Evolutionary conservation across 1,140 invertebrate species (phyloP).

Genomic region (Anastatus disparis): DNA sequence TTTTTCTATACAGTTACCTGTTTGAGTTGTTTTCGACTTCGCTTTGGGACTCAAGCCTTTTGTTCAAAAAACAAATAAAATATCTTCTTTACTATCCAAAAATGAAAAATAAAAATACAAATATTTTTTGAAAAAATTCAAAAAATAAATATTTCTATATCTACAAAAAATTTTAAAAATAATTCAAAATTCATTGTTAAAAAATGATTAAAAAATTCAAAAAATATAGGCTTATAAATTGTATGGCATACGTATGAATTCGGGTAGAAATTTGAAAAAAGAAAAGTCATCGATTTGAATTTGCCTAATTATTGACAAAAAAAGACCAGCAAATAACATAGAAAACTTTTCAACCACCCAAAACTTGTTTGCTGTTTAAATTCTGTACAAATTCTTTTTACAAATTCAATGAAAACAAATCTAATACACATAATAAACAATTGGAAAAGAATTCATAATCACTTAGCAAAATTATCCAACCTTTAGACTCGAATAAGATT

Average conservation of each 20-base stretch:
- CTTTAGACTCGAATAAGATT: background rate
- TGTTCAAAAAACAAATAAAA: slow-evolving; percentile 32
- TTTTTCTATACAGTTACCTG: slow-evolving; percentile 36
- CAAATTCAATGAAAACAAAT: too few species aligned
- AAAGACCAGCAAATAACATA: background rate
- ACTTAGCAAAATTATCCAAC: background rate
- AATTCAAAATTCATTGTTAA: too few species aligned
- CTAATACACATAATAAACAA: too few species aligned
- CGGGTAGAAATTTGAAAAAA: background rate
- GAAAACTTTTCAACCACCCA: slow-evolving; percentile 39
- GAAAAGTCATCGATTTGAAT: background rate
- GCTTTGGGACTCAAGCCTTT: slow-evolving; percentile 37
- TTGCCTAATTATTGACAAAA: background rate
- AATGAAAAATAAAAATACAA: slow-evolving; percentile 1
- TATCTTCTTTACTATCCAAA: too few species aligned
- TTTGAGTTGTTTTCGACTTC: slow-evolving; percentile 28
- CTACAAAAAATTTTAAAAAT: too few species aligned
- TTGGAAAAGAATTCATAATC: background rate
- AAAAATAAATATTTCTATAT: too few species aligned
- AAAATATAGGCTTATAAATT: background rate
- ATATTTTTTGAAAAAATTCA: background rate
- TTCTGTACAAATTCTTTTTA: background rate
- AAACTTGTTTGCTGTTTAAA: background rate
- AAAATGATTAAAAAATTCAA: background rate
- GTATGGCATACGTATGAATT: background rate